phyloP scores from a whole-genome alignment of 2,888 invertebrate species.

The Epistrophe grossulariae region DNA sequence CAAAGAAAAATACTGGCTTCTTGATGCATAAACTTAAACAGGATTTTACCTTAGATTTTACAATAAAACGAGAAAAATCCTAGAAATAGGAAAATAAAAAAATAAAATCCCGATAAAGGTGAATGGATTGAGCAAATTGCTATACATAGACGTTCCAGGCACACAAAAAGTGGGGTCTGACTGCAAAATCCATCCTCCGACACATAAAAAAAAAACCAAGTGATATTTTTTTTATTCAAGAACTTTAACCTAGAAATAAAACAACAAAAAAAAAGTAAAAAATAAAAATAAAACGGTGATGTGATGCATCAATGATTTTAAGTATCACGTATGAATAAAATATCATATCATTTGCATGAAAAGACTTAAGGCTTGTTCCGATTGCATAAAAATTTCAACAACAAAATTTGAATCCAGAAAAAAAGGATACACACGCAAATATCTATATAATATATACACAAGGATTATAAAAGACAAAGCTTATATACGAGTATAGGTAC shows the following conservation, averaged over 20 bases:
- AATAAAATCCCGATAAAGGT: slow-evolving; percentile 17
- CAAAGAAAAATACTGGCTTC: too few species aligned
- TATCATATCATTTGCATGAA: slow-evolving; percentile 65
- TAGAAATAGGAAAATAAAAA: neutral
- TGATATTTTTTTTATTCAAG: neutral
- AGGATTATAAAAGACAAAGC: slow-evolving; percentile 33
- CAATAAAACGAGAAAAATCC: too few species aligned
- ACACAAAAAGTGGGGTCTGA: neutral
- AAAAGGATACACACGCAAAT: neutral
- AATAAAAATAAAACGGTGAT: slow-evolving; percentile 13
- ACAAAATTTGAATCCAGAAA: slow-evolving; percentile 7
- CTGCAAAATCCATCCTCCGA: neutral
- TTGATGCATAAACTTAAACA: too few species aligned
- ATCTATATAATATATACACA: neutral
- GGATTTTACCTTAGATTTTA: too few species aligned
- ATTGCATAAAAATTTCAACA: slow-evolving; percentile 45
- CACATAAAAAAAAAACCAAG: neutral
- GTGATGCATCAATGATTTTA: slow-evolving; percentile 60
- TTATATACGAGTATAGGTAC: neutral
- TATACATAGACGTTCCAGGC: neutral
- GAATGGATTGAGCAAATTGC: slow-evolving; percentile 1
- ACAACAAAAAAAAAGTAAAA: neutral
- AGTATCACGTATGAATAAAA: slow-evolving; percentile 70
- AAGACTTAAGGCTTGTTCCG: slow-evolving; percentile 44
- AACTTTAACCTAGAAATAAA: slow-evolving; percentile 14